Base-by-base conservation (phyloP, 2,888 invertebrate genomes). In the Terebella lapidaria region DNA sequence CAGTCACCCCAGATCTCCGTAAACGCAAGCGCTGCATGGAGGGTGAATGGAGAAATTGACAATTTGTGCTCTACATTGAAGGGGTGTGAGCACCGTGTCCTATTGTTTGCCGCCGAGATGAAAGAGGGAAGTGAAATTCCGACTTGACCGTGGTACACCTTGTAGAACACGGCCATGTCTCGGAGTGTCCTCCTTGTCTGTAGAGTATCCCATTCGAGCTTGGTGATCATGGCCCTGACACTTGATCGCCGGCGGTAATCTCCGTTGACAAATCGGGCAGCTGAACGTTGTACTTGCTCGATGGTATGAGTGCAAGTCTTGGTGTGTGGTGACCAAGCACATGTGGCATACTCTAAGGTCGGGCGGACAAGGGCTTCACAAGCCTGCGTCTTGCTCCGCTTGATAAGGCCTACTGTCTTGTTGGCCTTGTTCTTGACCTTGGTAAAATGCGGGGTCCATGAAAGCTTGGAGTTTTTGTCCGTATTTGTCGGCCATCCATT, bases 381-480 rank as follows among this genome's bases (percentile, higher is more conserved):
- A 3, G 51, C 51, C 18, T 18, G 20, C 25, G 20, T 1, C 5
- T 24, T 3, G 2, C 20, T 51, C 25, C 25, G 20, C 25, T 51
- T 51, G 51, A 51, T 2, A 24, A 51, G 25, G 51, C 51, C 51
- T 24, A 51, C 24, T 51, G 15, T 51, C 51, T 51, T 51, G 2
- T 2, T 51, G 22, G 51, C 51, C 2, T 51, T 2, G 51, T 51
- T 10, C 51, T 51, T 22, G 3, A 51, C 10, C 51, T 51, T 51
- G 3, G 20, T 51, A 25, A 2, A 1, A 51, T 24, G 18, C 25
- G 51, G 5, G 24, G 20, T 22, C 25, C 51, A 51, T 15, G 51
- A 15, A 15, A n/a, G n/a, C n/a, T 35, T 35, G 42, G 42, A 10
- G 42, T 35, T 35, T 10, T 15, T 10, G 42, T 35, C n/a, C 10